These are phyloP conservation scores for Eira barbara DNA, from an alignment of 2,113 vertebrate species.

Conservation along the genomic window DNA sequence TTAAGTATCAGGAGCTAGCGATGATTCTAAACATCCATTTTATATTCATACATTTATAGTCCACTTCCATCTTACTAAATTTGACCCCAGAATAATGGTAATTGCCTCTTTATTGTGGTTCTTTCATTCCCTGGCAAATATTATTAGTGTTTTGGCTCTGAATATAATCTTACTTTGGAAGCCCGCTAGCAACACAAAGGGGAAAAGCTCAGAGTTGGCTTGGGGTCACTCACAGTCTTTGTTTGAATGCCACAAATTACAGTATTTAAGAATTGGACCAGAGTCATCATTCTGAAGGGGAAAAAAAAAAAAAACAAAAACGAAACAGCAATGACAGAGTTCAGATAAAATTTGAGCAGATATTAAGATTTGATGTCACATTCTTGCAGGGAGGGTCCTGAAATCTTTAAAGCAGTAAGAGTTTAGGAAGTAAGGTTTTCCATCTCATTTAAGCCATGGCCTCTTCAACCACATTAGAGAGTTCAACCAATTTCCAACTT, in stretches of 20 bases:
- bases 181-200: not conserved
- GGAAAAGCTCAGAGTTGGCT: not conserved
- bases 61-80: not conserved
- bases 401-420: not conserved
- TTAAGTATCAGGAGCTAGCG: not conserved
- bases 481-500: not conserved
- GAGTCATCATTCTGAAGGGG: not conserved
- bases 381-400: not conserved
- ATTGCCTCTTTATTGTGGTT: not conserved
- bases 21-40: constrained; percentile 18
- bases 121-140: not conserved
- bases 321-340: not conserved
- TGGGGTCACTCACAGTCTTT: not conserved
- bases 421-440: not conserved
- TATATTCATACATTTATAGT: not conserved
- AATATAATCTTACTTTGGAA: constrained; percentile 8
- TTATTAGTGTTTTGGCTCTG: not conserved
- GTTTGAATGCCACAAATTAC: not conserved
- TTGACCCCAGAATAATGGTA: not conserved
- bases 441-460: not conserved
- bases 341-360: not conserved
- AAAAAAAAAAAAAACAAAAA: too few species aligned
- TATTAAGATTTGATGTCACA: not conserved
- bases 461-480: not conserved
- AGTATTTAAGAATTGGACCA: not conserved